Conservation (phyloP, 2,888 invertebrate species). For the Eurytoma adleriae region DNA sequence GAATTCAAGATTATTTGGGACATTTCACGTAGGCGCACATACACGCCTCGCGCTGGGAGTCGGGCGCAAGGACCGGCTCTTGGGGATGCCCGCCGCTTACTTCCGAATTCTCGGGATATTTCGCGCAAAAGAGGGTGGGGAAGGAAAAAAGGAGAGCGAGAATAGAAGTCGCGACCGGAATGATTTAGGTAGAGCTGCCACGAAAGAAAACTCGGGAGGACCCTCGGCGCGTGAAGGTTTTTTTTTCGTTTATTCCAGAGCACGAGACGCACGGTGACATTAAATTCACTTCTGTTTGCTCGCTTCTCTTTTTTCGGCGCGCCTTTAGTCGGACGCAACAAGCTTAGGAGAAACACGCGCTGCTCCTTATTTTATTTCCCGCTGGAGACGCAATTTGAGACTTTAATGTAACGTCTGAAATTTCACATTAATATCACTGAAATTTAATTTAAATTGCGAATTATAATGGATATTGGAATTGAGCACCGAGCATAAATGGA, state of each 20-base stretch:
- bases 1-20: constrained; percentile 70
- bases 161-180: constrained; percentile 61
- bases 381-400: constrained; percentile 1
- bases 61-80: constrained; percentile 31
- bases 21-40: constrained; percentile 66
- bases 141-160: background rate
- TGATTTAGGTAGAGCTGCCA: constrained; percentile 64
- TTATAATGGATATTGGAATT: constrained; percentile 27
- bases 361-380: background rate
- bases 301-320: background rate
- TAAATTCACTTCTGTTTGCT: constrained; percentile 1
- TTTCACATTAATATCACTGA: too few relatives aligned
- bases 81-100: constrained; percentile 59
- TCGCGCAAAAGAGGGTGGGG: constrained; percentile 53
- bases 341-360: background rate
- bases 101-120: constrained; percentile 70
- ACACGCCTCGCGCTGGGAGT: constrained; percentile 60
- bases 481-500: constrained; percentile 35
- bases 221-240: background rate
- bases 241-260: background rate
- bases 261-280: background rate
- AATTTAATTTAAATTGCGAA: too few relatives aligned
- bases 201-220: constrained; percentile 15
- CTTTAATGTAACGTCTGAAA: too few relatives aligned
- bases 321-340: too few relatives aligned